These are phyloP conservation scores for Eulacestoma nigropectus DNA, from an alignment of 2,113 vertebrate species.

Conservation along the genomic window DNA sequence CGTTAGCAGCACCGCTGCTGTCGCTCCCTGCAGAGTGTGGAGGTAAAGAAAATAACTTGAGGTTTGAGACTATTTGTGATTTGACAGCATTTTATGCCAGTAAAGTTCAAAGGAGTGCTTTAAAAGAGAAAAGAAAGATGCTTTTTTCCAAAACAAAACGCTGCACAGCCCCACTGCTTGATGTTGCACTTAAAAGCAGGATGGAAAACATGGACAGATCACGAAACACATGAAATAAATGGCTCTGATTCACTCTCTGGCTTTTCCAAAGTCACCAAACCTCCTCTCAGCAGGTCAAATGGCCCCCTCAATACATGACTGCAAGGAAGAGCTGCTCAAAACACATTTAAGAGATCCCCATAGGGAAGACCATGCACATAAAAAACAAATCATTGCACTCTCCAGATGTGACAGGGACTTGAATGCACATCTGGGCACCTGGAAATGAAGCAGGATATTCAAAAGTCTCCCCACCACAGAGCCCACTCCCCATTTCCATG, in stretches of 20 bases:
- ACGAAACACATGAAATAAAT: not conserved
- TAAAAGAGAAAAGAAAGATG: not conserved
- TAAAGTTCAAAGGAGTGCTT: not conserved
- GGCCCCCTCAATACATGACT: fast-evolving
- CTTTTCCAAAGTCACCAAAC: not conserved
- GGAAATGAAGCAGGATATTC: not conserved
- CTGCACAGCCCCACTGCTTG: not conserved
- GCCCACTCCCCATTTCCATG: not conserved
- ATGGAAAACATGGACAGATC: not conserved
- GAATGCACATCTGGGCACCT: not conserved
- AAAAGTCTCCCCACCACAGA: fast-evolving
- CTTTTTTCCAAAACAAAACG: not conserved
- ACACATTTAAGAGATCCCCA: not conserved
- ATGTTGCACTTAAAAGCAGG: not conserved
- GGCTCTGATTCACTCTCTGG: not conserved
- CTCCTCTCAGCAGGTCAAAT: not conserved
- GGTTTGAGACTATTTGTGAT: not conserved
- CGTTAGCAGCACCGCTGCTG: not conserved
- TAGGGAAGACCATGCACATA: fast-evolving
- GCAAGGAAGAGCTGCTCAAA: not conserved
- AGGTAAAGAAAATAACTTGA: slow-evolving; percentile 35
- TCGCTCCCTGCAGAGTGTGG: not conserved
- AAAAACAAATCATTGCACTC: not conserved
- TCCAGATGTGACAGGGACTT: fast-evolving
- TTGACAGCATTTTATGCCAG: not conserved